Evolutionary conservation across 1,140 invertebrate species (phyloP).

Genomic region (Drosophila santomea): DNA sequence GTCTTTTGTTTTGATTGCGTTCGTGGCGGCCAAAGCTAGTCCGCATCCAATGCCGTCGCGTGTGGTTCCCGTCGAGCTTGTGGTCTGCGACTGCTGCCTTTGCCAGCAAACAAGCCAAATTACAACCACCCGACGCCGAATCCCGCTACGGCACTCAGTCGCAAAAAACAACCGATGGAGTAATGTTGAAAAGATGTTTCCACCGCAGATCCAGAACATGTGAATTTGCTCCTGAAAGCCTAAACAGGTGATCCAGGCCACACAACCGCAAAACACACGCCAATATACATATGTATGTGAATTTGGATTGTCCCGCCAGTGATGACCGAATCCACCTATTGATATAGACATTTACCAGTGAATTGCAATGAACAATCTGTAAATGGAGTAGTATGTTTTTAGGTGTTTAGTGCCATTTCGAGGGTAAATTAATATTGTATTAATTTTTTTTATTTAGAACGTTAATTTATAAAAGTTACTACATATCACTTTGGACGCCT

Average conservation of each 20-base stretch:
- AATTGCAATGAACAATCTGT: no score
- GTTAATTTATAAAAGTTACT: no score
- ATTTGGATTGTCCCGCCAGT: background rate
- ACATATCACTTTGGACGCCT: no score
- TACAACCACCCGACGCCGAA: slow-evolving; percentile 22
- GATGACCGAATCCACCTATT: background rate
- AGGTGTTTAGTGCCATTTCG: no score
- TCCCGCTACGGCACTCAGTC: slow-evolving; percentile 34
- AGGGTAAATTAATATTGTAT: no score
- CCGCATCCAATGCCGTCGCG: slow-evolving; percentile 16
- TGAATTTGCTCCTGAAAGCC: slow-evolving; percentile 71
- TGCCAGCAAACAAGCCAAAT: slow-evolving; percentile 60
- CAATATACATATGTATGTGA: background rate
- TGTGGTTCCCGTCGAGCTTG: slow-evolving; percentile 58
- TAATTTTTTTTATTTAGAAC: no score
- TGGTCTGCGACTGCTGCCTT: slow-evolving; percentile 58
- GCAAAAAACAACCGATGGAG: slow-evolving; percentile 72
- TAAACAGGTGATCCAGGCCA: slow-evolving; percentile 59
- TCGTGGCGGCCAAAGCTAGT: background rate
- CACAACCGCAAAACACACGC: slow-evolving; percentile 4
- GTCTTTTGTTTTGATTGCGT: slow-evolving; percentile 29
- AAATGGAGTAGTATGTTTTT: no score
- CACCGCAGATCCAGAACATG: slow-evolving; percentile 64
- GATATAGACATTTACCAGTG: no score
- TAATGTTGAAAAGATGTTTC: slow-evolving; percentile 51